phyloP scores from a whole-genome alignment of 2,888 invertebrate species.

The Pachycephus smyrnensis region DNA sequence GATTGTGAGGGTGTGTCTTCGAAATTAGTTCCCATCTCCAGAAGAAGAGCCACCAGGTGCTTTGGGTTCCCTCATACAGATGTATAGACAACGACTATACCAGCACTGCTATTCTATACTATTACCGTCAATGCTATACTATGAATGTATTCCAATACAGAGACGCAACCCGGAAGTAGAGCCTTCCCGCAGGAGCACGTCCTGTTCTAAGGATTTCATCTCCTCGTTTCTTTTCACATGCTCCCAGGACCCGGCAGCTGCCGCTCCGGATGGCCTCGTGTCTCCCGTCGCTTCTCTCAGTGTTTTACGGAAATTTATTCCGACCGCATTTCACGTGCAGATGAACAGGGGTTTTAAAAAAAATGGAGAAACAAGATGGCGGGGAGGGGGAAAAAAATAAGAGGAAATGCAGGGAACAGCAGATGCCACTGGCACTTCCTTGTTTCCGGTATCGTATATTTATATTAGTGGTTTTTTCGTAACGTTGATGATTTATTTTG shows the following conservation, averaged over 20 bases:
- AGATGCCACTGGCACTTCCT: not conserved
- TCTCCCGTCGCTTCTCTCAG: conserved; percentile 38
- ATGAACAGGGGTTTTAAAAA: not conserved
- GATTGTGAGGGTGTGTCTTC: conserved; percentile 3
- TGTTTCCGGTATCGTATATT: not conserved
- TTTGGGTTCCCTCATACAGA: not conserved
- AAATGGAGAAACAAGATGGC: not conserved
- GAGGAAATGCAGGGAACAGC: not conserved
- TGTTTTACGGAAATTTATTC: conserved; percentile 52
- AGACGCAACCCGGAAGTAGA: conserved; percentile 61
- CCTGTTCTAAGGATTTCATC: conserved; percentile 60
- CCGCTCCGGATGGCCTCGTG: conserved; percentile 29
- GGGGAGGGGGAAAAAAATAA: conserved; percentile 26
- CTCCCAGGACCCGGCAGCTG: conserved; percentile 39
- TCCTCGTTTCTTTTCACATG: conserved; percentile 38
- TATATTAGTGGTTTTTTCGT: not conserved
- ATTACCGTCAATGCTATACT: not conserved
- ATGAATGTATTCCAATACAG: conserved; percentile 49
- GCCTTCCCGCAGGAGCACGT: conserved; percentile 53
- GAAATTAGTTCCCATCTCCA: conserved; percentile 28
- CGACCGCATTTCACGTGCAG: conserved; percentile 9
- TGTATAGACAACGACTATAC: not conserved
- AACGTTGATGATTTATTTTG: not conserved
- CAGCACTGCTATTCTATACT: not conserved
- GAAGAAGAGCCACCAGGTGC: conserved; percentile 9